Conservation (phyloP, 2,113 vertebrate species). For the Hoplias malabaricus region DNA sequence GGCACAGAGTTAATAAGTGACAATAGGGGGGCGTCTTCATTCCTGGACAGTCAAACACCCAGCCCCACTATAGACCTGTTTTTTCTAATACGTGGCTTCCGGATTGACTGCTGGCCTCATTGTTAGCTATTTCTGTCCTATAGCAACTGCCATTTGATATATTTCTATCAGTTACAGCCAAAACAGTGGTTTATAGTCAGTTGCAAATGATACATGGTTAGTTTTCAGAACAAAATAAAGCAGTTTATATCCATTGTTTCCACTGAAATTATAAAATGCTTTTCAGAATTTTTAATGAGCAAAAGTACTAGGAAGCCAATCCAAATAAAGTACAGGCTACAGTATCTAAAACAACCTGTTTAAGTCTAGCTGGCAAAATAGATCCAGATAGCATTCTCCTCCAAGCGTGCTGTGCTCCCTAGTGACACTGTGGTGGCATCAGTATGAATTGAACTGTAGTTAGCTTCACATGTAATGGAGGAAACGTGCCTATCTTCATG, state of each 20-base stretch:
- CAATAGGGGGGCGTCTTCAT: conserved; percentile 7
- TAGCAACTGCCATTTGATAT: not conserved
- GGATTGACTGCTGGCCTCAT: not conserved
- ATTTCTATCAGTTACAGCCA: not conserved
- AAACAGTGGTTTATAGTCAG: not conserved
- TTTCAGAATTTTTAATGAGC: too few relatives aligned
- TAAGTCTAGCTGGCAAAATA: too few relatives aligned
- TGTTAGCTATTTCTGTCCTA: conserved; percentile 7
- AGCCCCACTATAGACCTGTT: conserved; percentile 8
- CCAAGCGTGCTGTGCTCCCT: too few relatives aligned
- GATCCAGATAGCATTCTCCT: too few relatives aligned
- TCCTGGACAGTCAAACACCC: not conserved
- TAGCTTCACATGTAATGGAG: too few relatives aligned
- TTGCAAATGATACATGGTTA: too few relatives aligned
- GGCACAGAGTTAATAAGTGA: conserved; percentile 25
- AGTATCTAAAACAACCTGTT: not conserved
- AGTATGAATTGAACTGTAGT: too few relatives aligned
- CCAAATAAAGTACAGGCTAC: not conserved
- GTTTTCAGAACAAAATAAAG: too few relatives aligned
- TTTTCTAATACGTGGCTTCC: not conserved
- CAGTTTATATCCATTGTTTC: too few relatives aligned
- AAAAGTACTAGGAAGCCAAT: not conserved
- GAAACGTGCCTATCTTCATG: too few relatives aligned
- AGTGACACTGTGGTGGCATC: too few relatives aligned
- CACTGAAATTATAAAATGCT: too few relatives aligned